phyloP scores from a whole-genome alignment of 1,140 invertebrate genomes.

The Pogonomyrmex californicus region DNA sequence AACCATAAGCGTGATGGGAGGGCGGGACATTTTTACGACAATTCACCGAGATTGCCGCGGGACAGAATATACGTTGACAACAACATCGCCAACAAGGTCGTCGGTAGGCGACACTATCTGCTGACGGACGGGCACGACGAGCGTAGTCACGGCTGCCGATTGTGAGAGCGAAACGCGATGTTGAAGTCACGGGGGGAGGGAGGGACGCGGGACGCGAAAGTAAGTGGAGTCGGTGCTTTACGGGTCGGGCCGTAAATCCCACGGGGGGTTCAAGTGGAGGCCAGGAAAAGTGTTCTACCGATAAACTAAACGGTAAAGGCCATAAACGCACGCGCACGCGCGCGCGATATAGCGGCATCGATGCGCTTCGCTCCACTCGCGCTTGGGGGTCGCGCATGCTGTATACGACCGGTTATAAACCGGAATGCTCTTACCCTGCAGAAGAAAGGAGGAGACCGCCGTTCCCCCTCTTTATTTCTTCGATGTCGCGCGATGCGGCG shows the following conservation, averaged over 20 bases:
- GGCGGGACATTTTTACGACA: constrained; percentile 26
- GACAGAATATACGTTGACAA: constrained; percentile 6
- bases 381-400: neutral
- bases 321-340: constrained; percentile 66
- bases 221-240: constrained; percentile 70
- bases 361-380: neutral
- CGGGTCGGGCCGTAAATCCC: constrained; percentile 70
- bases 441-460: neutral
- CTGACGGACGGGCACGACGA: neutral
- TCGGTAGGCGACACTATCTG: neutral
- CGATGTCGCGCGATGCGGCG: constrained; percentile 1
- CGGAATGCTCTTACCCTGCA: constrained; percentile 21
- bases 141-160: constrained; percentile 8
- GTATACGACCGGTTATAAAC: constrained; percentile 60
- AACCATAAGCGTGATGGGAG: neutral
- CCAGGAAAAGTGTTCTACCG: constrained; percentile 49
- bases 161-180: neutral
- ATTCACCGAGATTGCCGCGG: constrained; percentile 30
- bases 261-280: neutral
- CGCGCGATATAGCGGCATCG: constrained; percentile 6
- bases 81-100: neutral
- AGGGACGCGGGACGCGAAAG: constrained; percentile 2
- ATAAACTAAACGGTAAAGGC: constrained; percentile 78
- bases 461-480: constrained; percentile 45
- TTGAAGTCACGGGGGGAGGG: constrained; percentile 7